Evolutionary conservation across 2,888 invertebrate genomes (phyloP).

Genomic region (Seira ritae): DNA sequence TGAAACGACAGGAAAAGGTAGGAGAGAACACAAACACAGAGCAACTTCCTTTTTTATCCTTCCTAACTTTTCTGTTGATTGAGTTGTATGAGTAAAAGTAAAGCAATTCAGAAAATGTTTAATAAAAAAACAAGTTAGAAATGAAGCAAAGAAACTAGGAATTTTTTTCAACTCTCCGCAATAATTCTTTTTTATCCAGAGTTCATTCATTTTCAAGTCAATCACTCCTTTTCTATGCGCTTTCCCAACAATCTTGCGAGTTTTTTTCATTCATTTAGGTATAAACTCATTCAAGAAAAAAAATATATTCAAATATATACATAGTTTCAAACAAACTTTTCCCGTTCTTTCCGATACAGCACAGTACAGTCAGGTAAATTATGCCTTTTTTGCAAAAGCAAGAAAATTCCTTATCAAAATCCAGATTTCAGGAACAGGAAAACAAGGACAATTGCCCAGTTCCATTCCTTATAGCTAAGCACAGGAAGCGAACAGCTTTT

Average conservation of each 20-base stretch:
- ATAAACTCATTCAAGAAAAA: too few species aligned
- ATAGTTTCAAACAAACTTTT: constrained; percentile 1
- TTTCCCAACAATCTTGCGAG: too few species aligned
- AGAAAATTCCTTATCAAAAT: neutral
- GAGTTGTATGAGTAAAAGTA: neutral
- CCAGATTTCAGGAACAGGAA: constrained; percentile 15
- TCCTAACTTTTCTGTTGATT: neutral
- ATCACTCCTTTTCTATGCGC: too few species aligned
- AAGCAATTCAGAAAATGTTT: too few species aligned
- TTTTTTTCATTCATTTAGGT: too few species aligned
- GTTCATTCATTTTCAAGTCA: too few species aligned
- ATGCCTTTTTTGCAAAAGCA: neutral
- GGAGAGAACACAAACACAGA: neutral
- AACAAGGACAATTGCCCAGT: constrained; percentile 43
- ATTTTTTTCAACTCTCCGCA: too few species aligned
- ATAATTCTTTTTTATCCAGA: too few species aligned
- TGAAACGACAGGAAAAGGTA: constrained; percentile 5
- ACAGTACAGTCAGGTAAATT: too few species aligned
- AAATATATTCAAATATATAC: neutral
- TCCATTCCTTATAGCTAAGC: constrained; percentile 4
- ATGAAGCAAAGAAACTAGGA: too few species aligned
- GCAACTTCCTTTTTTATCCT: constrained; percentile 9
- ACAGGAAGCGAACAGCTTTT: constrained; percentile 19
- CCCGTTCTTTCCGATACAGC: neutral
- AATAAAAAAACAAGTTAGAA: too few species aligned